phyloP scores from a whole-genome alignment of 2,888 invertebrate species.

The Uropetala carovei region DNA sequence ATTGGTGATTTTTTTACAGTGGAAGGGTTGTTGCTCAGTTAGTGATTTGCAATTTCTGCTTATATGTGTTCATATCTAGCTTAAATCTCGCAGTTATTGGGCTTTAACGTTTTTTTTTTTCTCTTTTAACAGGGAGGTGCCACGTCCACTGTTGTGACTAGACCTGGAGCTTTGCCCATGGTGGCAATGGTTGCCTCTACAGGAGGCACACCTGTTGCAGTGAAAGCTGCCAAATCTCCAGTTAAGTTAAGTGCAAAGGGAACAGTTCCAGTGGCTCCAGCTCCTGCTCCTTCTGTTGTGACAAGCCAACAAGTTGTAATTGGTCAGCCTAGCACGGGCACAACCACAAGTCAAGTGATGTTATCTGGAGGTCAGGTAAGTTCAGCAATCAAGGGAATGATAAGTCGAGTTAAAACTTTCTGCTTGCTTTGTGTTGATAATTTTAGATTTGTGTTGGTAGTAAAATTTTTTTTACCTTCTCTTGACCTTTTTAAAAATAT shows the following conservation, averaged over 20 bases:
- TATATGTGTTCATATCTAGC: too few species aligned
- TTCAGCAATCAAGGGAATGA: not conserved
- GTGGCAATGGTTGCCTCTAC: slow-evolving; percentile 51
- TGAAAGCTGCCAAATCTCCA: slow-evolving; percentile 25
- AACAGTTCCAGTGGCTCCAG: slow-evolving; percentile 41
- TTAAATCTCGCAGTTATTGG: too few species aligned
- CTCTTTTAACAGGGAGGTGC: slow-evolving; percentile 20
- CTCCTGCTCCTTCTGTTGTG: slow-evolving; percentile 50
- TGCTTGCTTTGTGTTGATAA: not conserved
- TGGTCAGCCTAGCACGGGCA: slow-evolving; percentile 29
- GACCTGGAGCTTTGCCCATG: slow-evolving; percentile 56
- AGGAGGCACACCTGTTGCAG: slow-evolving; percentile 41
- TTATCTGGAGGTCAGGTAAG: slow-evolving; percentile 69
- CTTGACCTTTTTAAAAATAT: not conserved
- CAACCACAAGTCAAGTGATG: slow-evolving; percentile 62
- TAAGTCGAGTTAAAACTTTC: too few species aligned
- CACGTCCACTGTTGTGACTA: slow-evolving; percentile 12
- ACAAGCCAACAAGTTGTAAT: slow-evolving; percentile 59
- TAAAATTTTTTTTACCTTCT: too few species aligned
- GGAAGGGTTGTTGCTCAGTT: too few species aligned
- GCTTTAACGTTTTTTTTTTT: too few species aligned
- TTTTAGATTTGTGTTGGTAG: too few species aligned
- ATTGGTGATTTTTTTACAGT: too few species aligned
- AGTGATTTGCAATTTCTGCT: too few species aligned
- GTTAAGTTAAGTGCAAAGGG: slow-evolving; percentile 48